phyloP scores from a whole-genome alignment of 2,797 vertebrate species.

The Phalloptychus januarius region DNA sequence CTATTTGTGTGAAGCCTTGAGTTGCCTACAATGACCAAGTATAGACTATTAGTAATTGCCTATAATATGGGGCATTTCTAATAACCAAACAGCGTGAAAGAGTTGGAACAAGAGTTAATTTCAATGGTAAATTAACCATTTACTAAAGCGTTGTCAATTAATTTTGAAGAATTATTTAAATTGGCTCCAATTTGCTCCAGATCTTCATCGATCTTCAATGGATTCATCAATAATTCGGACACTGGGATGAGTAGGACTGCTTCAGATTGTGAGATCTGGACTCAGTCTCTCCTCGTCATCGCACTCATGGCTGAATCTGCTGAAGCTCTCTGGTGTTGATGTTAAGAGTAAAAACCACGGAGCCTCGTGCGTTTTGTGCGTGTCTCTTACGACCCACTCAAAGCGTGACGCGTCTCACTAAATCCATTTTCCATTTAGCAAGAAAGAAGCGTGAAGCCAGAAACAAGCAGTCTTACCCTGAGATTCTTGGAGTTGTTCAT shows the following conservation, averaged over 20 bases:
- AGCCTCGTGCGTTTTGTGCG: constrained; percentile 11
- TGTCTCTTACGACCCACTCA: constrained; percentile 20
- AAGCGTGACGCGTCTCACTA: constrained; percentile 21
- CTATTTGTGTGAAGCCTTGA: not conserved
- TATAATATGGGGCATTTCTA: not conserved
- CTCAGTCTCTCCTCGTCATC: not conserved
- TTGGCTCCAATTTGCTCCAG: not conserved
- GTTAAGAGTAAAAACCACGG: constrained; percentile 4
- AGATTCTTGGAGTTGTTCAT: constrained; percentile 79
- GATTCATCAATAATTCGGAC: not conserved
- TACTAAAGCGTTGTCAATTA: not conserved
- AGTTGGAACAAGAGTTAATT: not conserved
- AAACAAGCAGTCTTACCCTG: constrained; percentile 69
- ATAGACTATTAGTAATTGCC: no score
- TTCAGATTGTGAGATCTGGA: not conserved
- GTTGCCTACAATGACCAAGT: no score
- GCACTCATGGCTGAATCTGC: constrained; percentile 6
- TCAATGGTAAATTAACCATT: not conserved
- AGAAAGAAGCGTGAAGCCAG: not conserved
- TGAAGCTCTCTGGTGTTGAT: not conserved
- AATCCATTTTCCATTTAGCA: constrained; percentile 25
- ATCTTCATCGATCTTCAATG: not conserved
- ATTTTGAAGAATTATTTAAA: not conserved
- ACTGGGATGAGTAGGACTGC: not conserved
- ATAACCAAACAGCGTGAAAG: not conserved